A percentile compares a stretch with the other conserved stretches of the same genome.
Evolutionary conservation across 2,888 invertebrate genomes (phyloP).

Genomic region (Calephelis perditalis): DNA sequence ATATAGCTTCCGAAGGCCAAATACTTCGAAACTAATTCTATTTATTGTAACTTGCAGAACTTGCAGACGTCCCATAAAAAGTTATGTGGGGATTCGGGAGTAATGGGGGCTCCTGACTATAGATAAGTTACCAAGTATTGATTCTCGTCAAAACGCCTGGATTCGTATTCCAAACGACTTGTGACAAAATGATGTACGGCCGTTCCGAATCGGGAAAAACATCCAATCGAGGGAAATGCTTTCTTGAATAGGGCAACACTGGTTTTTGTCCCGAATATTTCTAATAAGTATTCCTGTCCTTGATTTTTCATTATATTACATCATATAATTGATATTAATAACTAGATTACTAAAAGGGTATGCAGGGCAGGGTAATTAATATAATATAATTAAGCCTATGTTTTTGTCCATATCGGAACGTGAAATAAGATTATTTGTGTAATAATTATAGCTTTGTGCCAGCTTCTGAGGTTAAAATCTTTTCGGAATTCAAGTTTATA

Average conservation of each 20-base stretch:
- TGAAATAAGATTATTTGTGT: no score
- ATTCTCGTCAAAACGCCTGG: not conserved
- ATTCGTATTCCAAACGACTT: conserved; percentile 11
- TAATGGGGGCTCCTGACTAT: not conserved
- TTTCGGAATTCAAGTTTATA: no score
- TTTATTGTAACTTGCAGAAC: conserved; percentile 8
- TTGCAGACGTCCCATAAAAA: conserved; percentile 11
- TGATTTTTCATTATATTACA: no score
- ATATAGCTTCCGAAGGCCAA: not conserved
- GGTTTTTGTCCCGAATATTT: no score
- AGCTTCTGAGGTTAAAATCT: no score
- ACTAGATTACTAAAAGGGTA: no score
- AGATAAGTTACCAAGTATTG: conserved; percentile 10
- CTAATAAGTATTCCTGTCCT: no score
- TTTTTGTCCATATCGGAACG: no score
- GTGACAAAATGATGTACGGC: conserved; percentile 13
- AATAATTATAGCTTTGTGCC: no score
- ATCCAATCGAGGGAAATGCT: conserved; percentile 7
- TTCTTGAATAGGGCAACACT: not conserved
- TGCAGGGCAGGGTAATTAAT: no score
- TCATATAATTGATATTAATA: no score
- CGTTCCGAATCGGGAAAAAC: not conserved
- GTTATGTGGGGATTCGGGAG: conserved; percentile 5
- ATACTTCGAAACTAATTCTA: not conserved
- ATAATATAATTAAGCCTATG: no score